phyloP scores from a whole-genome alignment of 2,797 vertebrate species.

The Anolis apletophallus region DNA sequence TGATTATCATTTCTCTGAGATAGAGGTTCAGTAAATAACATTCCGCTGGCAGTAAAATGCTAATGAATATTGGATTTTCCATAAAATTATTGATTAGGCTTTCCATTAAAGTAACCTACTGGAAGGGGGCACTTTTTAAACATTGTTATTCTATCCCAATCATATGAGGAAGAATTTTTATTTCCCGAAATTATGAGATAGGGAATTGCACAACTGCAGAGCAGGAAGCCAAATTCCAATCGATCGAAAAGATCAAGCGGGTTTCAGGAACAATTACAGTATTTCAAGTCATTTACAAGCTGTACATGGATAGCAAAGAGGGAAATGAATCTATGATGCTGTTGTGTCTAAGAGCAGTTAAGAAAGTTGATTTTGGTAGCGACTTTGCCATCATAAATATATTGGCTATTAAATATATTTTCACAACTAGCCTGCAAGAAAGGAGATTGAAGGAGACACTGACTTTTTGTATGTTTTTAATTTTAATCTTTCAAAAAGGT shows the following conservation, averaged over 20 bases:
- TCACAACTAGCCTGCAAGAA: not conserved
- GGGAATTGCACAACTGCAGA: not conserved
- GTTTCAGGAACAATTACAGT: constrained; percentile 3
- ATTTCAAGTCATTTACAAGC: not conserved
- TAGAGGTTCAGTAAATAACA: constrained; percentile 20
- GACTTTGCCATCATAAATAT: constrained; percentile 2
- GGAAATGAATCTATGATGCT: not conserved
- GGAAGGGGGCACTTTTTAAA: constrained; percentile 12
- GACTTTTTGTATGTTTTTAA: too few relatives aligned
- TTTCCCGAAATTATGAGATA: constrained; percentile 2
- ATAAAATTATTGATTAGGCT: constrained; percentile 38
- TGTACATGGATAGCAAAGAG: constrained; percentile 3
- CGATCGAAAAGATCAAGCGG: not conserved
- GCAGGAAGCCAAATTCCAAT: not conserved
- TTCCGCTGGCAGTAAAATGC: constrained; percentile 16
- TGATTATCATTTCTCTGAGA: constrained; percentile 17
- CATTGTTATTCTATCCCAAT: constrained; percentile 7
- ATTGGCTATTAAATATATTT: not conserved
- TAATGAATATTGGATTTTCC: constrained; percentile 40
- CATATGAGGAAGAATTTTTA: constrained; percentile 6
- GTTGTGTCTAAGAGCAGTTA: not conserved
- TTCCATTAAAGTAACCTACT: constrained; percentile 36
- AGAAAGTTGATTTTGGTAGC: not conserved
- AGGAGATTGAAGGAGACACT: not conserved
- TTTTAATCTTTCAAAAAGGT: too few relatives aligned